A percentile compares a stretch with the other conserved stretches of the same genome.
These are phyloP conservation scores for Drosophila mayri DNA, from an alignment of 1,140 invertebrate species.

Conservation along the genomic window DNA sequence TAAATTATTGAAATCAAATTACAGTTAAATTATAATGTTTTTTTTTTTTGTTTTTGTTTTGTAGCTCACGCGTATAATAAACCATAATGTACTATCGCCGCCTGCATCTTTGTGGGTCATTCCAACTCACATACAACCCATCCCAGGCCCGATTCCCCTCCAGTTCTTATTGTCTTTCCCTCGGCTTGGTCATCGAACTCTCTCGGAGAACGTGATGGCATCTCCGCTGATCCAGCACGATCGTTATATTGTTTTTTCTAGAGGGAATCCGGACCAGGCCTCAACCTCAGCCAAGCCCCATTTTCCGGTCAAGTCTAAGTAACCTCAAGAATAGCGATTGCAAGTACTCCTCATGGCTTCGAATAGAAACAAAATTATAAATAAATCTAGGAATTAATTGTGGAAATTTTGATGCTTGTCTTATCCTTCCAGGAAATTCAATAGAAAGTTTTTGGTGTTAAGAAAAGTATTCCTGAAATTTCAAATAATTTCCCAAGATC, in stretches of 20 bases:
- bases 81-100: conserved; percentile 17
- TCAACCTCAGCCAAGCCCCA: background rate
- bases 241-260: background rate
- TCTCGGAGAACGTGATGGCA: conserved; percentile 28
- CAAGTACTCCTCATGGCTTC: background rate
- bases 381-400: background rate
- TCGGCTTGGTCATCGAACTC: conserved; percentile 45
- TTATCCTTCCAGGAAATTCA: background rate
- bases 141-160: background rate
- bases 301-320: background rate
- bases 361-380: background rate
- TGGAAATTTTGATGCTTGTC: background rate
- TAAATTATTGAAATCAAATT: conserved; percentile 84
- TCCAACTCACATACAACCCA: background rate
- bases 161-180: conserved; percentile 29
- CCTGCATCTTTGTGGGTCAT: conserved; percentile 51
- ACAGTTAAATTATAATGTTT: conserved; percentile 72
- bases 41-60: conserved; percentile 7
- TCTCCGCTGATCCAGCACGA: conserved; percentile 37
- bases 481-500: background rate
- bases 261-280: conserved; percentile 13
- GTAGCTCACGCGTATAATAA: conserved; percentile 13
- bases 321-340: background rate
- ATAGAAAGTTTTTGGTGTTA: no score
- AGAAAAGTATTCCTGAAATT: background rate